Base-by-base conservation (phyloP, 2,113 vertebrate species). In the Todiramphus chloris region DNA sequence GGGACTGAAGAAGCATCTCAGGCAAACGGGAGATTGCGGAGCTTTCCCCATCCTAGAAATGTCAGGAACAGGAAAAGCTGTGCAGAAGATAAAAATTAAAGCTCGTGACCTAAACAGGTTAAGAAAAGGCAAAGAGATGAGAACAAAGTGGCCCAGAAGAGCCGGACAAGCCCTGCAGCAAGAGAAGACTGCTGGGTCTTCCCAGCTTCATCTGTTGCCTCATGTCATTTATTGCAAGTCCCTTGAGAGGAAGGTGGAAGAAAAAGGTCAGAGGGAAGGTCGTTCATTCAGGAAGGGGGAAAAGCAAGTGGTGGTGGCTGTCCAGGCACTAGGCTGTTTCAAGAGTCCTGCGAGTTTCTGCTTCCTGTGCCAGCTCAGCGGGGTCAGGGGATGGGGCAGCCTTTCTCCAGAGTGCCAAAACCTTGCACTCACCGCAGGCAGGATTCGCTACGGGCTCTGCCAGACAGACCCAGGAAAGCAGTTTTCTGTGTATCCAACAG, bases 381-480 rank as follows among this genome's bases (percentile, higher is more conserved):
- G 39, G 41, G 35, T 43, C 67, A 94, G 63, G 53, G 39, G 35
- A 37, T 9, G 15, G 48, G 21, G 23, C 4, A 0, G 25, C 8
- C 64, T 68, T 69, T 23, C 5, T 2, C 41, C 23, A 2, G 66
- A 62, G 73, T 41, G 19, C 25, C 51, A 74, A 58, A 81, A 13
- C 43, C 43, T 33, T 4, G 1, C 51, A 13, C n/a, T 72, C 37
- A 41, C 41, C 56, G 2, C 2, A n/a, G 44, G 20, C 41, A 56
- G 35, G 46, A 66, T n/a, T 67, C n/a, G 33, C 18, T 0, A 0
- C 5, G 15, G 10, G 10, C 4, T 73, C 46, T 23, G 46, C 41
- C 19, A 43, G 55, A 64, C 21, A 81, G 35, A 41, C 19, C 18
- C 43, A 35, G 37, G 10, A 46, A 59, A 75, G 50, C 37, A 16